Percentiles rank a stretch among this genome's conserved stretches.
These are phyloP conservation scores for Pachyuromys duprasi DNA, from an alignment of 2,797 vertebrate genomes.

Conservation along the genomic window DNA sequence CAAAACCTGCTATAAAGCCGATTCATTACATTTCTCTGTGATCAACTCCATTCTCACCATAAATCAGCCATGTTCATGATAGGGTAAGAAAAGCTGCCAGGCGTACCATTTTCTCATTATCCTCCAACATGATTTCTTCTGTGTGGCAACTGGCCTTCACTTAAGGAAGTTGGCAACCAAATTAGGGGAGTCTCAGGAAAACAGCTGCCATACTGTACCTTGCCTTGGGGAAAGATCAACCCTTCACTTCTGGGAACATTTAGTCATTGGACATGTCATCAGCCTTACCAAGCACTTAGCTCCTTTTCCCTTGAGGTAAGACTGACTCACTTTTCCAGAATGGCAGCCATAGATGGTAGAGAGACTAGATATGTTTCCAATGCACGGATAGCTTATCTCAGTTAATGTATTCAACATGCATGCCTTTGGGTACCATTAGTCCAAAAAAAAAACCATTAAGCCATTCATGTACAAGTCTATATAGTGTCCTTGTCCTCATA, in stretches of 20 bases:
- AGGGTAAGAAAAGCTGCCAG: neutral
- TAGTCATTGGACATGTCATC: slow-evolving; percentile 62
- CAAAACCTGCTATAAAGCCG: neutral
- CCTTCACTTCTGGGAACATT: slow-evolving; percentile 36
- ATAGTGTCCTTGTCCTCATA: slow-evolving; percentile 63
- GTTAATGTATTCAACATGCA: slow-evolving; percentile 65
- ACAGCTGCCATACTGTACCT: neutral
- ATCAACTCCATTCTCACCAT: neutral
- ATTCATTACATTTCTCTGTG: neutral
- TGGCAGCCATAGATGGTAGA: slow-evolving; percentile 50
- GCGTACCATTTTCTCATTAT: neutral
- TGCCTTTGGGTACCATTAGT: slow-evolving; percentile 70
- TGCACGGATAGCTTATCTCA: slow-evolving; percentile 64
- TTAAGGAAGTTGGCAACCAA: slow-evolving; percentile 36
- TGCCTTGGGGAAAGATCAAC: slow-evolving; percentile 61
- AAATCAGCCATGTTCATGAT: slow-evolving; percentile 52
- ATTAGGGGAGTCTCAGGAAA: slow-evolving; percentile 43
- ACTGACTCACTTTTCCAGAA: slow-evolving; percentile 75
- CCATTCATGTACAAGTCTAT: slow-evolving; percentile 54
- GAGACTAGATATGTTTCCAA: slow-evolving; percentile 41
- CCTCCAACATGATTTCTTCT: neutral
- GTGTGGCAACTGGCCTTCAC: neutral
- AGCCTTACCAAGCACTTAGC: slow-evolving; percentile 40
- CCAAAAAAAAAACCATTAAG: slow-evolving; percentile 75
- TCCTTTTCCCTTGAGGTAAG: slow-evolving; percentile 71